These are phyloP conservation scores for Regulus satrapa DNA, from an alignment of 2,113 vertebrate species.

Conservation along the genomic window DNA sequence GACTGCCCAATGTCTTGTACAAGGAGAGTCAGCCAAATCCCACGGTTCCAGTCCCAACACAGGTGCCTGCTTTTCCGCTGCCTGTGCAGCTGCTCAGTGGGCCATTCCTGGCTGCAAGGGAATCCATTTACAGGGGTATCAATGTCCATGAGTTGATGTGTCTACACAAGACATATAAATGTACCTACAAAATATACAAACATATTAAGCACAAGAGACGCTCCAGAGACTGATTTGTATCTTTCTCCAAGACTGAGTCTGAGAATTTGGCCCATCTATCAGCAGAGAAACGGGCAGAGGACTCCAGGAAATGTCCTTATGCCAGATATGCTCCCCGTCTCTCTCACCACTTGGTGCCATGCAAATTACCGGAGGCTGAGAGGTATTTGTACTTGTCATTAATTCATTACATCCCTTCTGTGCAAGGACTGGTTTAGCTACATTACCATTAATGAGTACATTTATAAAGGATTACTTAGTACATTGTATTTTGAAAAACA, in stretches of 20 bases:
- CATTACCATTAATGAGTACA: not conserved
- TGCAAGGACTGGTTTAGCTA: not conserved
- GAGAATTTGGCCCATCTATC: not conserved
- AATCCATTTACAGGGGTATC: not conserved
- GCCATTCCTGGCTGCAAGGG: not conserved
- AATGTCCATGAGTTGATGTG: not conserved
- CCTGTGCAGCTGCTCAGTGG: not conserved
- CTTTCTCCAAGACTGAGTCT: not conserved
- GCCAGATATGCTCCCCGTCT: not conserved
- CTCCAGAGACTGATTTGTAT: not conserved
- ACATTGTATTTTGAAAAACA: not conserved
- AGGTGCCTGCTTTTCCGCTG: not conserved
- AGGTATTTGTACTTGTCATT: not conserved
- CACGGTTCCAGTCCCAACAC: rapidly evolving
- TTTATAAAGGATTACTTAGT: not conserved
- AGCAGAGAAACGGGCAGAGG: not conserved
- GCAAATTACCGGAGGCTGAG: not conserved
- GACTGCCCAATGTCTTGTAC: not conserved
- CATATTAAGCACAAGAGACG: not conserved
- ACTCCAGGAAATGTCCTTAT: not conserved
- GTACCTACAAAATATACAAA: not conserved
- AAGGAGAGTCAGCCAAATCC: not conserved
- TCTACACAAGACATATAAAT: not conserved
- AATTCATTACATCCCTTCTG: not conserved
- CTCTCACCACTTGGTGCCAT: not conserved